Base-by-base conservation (phyloP, 2,113 vertebrate species). In the Pelecanoides urinatrix region DNA sequence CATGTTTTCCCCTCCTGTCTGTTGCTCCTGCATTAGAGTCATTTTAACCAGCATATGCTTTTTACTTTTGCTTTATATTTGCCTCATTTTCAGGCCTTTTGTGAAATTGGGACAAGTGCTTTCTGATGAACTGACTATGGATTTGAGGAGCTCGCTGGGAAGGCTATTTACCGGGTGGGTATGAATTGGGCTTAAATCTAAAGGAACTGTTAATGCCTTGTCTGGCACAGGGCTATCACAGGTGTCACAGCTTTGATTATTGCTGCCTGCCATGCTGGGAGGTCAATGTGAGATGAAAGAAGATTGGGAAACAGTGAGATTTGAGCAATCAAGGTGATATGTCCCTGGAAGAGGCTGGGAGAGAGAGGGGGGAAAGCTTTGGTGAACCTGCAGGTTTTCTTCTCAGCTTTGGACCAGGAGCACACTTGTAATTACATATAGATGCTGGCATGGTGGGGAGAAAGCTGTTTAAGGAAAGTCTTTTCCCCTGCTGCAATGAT, bases 241-340 rank as follows among this genome's bases (percentile, higher is more conserved):
- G 12, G n/a, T 94, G 92, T 82, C 89, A 82, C 89, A 73, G 91
- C 91, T 96, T 94, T 94, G 92, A 94, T 97, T 96, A 92, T 85
- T 77, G 86, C 92, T 90, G 88, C 66, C 77, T 96, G 89, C 84
- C 96, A 83, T 71, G 89, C 92, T 96, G 95, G 73, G 86, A 94
- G 89, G 95, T 95, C 91, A 95, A 88, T 96, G 70, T 16, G 50
- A 87, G 84, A 93, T 50, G 90, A 95, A 80, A 63, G 53, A 85
- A 95, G 85, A 95, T 58, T 90, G 94, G 81, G 87, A 92, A 97
- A 95, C 91, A 95, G 90, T 85, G 71, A 91, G 70, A 95, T 95
- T 65, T 75, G 91, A 94, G 92, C 92, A 96, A 84, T 95, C 92
- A 91, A 82, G 86, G 92, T 92, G 86, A 73, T 81, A 79, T 16